Percentiles rank a stretch among this genome's conserved stretches.
phyloP scores from a whole-genome alignment of 2,113 vertebrate species.

The chimpanzee (Pan troglodytes) region NHGRI_mPanTro3-v2.1_pri NC_086015.1:138495001-138495500 shows the following conservation, averaged over 20 bases:
- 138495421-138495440: no score
- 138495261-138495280: not conserved
- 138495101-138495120: not conserved
- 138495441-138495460: no score
- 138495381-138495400: no score
- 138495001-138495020: not conserved
- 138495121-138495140: no score
- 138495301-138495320: not conserved
- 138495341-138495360: no score
- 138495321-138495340: not conserved
- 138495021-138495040: not conserved
- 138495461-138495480: no score
- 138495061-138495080: not conserved
- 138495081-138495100: not conserved
- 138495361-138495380: no score
- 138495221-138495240: not conserved
- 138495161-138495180: not conserved
- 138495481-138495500: no score
- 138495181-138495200: not conserved
- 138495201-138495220: not conserved
- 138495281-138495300: not conserved
- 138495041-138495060: not conserved
- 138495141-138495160: not conserved
- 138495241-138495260: not conserved
- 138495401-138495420: no score